These are phyloP conservation scores for Anguilla rostrata DNA, from an alignment of 2,113 vertebrate genomes.

Conservation along the genomic window DNA sequence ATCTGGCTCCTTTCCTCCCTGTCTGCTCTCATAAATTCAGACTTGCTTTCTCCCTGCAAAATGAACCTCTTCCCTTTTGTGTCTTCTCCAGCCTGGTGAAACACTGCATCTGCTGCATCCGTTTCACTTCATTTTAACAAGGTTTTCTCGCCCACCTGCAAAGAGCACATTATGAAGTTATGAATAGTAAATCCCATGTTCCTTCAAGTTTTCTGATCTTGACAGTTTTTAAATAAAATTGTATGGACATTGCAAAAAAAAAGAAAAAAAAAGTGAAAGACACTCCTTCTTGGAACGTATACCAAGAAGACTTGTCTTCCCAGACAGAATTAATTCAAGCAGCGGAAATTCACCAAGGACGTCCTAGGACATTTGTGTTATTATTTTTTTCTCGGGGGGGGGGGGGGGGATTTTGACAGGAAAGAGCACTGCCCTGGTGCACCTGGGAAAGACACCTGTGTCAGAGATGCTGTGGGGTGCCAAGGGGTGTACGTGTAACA, in stretches of 20 bases:
- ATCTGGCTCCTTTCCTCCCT: not conserved
- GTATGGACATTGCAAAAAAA: not conserved
- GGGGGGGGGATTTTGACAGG: not conserved
- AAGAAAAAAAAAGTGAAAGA: not conserved
- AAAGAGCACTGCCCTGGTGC: constrained; percentile 24
- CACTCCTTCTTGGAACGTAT: too few relatives aligned
- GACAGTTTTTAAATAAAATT: not conserved
- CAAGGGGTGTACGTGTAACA: not conserved
- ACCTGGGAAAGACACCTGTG: constrained; percentile 17
- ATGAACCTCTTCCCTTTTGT: not conserved
- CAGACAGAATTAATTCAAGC: not conserved
- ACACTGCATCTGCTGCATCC: not conserved
- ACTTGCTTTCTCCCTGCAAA: not conserved
- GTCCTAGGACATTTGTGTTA: not conserved
- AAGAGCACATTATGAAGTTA: not conserved
- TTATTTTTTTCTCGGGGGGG: not conserved
- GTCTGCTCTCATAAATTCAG: constrained; percentile 5
- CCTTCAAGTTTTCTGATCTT: not conserved
- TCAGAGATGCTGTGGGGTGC: not conserved
- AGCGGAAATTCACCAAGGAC: not conserved
- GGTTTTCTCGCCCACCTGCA: not conserved
- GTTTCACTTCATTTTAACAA: constrained; percentile 2
- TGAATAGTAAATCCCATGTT: not conserved
- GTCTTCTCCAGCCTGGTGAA: not conserved
- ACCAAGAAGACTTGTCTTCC: not conserved